Conservation (phyloP, 1,140 invertebrate genomes). For the Pogonomyrmex barbatus region DNA sequence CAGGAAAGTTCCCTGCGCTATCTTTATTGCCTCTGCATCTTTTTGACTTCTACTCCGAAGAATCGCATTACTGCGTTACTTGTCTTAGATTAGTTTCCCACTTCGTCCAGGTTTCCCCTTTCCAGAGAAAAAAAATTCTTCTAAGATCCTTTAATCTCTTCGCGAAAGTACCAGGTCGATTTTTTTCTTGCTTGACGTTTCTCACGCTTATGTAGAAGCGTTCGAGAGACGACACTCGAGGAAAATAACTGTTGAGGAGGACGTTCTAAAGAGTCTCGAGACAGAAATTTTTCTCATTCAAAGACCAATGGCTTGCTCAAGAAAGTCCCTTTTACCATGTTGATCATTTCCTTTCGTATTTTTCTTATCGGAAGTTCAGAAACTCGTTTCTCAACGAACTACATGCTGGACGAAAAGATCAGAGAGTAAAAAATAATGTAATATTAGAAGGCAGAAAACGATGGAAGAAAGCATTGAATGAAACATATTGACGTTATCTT, state of each 20-base stretch:
- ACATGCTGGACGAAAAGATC: neutral
- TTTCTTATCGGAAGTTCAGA: constrained; percentile 49
- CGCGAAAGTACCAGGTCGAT: constrained; percentile 34
- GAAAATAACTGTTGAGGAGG: constrained; percentile 53
- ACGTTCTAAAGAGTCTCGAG: constrained; percentile 36
- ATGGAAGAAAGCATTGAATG: neutral
- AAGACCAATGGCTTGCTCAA: constrained; percentile 45
- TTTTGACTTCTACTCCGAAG: constrained; percentile 60
- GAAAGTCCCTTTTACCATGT: constrained; percentile 55
- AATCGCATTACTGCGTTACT: constrained; percentile 66
- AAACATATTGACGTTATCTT: neutral
- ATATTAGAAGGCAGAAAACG: neutral
- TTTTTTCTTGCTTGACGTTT: constrained; percentile 26
- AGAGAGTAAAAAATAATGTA: neutral
- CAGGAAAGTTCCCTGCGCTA: constrained; percentile 43
- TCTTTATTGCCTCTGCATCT: constrained; percentile 66
- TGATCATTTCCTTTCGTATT: constrained; percentile 59
- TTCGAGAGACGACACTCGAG: constrained; percentile 49
- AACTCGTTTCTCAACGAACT: constrained; percentile 41
- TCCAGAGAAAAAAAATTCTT: constrained; percentile 45
- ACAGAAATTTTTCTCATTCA: constrained; percentile 64
- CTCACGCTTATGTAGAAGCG: constrained; percentile 51
- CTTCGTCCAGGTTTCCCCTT: constrained; percentile 15
- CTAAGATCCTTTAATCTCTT: constrained; percentile 59
- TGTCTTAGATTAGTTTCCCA: constrained; percentile 69